Evolutionary conservation across 1,140 invertebrate genomes (phyloP).

Genomic region (Phenacoccus solenopsis): DNA sequence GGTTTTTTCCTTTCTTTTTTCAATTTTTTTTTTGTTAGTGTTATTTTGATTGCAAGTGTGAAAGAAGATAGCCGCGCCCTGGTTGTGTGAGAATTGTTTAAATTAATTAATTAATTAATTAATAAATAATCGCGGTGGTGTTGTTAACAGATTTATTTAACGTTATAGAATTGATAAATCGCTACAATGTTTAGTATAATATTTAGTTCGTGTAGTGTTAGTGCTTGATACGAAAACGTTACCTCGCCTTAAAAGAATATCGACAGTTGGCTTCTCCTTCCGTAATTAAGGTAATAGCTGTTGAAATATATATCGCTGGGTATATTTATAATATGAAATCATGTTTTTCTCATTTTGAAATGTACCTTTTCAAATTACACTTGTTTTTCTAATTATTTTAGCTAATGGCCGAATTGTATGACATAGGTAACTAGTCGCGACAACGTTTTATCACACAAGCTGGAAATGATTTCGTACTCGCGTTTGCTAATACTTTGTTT

Average conservation of each 20-base stretch:
- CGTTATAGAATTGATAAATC: not conserved
- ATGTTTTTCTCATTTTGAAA: no score
- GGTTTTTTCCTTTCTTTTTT: conserved; percentile 3
- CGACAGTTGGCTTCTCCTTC: not conserved
- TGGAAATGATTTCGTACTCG: no score
- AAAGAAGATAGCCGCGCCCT: not conserved
- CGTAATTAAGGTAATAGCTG: not conserved
- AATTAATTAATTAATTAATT: not conserved
- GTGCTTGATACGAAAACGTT: not conserved
- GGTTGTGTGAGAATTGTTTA: not conserved
- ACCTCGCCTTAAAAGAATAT: not conserved
- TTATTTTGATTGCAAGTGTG: conserved; percentile 2
- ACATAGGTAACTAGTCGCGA: no score
- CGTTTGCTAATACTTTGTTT: no score
- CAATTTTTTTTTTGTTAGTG: not conserved
- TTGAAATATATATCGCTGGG: no score
- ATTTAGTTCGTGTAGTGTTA: not conserved
- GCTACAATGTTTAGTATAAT: not conserved
- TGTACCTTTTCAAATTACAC: no score
- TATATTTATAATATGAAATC: no score
- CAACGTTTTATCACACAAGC: no score
- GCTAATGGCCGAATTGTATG: no score
- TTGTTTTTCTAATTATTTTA: no score
- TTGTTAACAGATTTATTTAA: not conserved
- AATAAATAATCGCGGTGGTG: not conserved